Conservation (phyloP, 2,888 invertebrate genomes). For the Epistrophella euchroma region DNA sequence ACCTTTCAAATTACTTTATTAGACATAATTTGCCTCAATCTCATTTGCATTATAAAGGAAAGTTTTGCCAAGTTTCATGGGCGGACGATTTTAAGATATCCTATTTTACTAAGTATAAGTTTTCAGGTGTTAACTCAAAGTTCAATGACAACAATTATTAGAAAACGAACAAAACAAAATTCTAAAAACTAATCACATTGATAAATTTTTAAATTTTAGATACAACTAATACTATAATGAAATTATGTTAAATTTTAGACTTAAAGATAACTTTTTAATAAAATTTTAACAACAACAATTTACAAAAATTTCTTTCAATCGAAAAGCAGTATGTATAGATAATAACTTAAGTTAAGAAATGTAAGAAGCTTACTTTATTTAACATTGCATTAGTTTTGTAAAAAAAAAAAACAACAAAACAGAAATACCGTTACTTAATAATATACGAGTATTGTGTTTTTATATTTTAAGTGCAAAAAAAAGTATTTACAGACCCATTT, state of each 20-base stretch:
- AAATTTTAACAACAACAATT: not conserved
- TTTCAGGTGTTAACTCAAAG: too few species aligned
- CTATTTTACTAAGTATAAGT: too few species aligned
- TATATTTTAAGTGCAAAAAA: not conserved
- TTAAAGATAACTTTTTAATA: not conserved
- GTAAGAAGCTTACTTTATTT: not conserved
- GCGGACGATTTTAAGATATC: too few species aligned
- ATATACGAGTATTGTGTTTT: not conserved
- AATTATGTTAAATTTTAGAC: not conserved
- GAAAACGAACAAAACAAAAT: too few species aligned
- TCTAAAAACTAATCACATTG: too few species aligned
- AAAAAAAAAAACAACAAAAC: not conserved
- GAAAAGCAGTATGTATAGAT: not conserved
- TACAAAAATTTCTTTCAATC: not conserved
- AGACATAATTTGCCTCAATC: too few species aligned
- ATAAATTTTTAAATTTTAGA: too few species aligned
- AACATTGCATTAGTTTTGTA: not conserved
- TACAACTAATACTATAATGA: too few species aligned
- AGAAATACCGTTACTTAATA: not conserved
- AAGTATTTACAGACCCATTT: not conserved
- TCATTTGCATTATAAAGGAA: too few species aligned
- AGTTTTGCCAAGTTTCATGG: too few species aligned
- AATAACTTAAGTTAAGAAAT: not conserved
- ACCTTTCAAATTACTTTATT: too few species aligned
- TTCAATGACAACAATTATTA: too few species aligned